Evolutionary conservation across 2,888 invertebrate genomes (phyloP).

Genomic region (Sinotaia quadrata): DNA sequence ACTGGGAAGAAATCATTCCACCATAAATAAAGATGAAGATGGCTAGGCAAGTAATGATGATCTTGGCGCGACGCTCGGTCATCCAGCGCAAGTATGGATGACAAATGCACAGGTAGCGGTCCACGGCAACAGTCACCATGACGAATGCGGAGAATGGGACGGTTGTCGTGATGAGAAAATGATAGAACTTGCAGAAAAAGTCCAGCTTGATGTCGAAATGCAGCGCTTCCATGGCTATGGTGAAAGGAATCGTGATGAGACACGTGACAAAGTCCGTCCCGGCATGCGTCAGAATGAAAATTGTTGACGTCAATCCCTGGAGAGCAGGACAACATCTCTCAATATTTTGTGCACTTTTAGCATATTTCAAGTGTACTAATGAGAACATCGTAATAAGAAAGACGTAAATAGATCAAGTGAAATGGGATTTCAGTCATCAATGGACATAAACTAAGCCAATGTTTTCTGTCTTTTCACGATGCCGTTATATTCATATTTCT

Average conservation of each 20-base stretch:
- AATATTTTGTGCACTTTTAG: no score
- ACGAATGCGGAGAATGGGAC: slow-evolving; percentile 66
- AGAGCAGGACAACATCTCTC: no score
- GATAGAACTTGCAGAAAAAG: slow-evolving; percentile 57
- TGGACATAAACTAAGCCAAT: no score
- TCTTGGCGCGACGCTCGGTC: slow-evolving; percentile 56
- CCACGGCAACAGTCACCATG: slow-evolving; percentile 67
- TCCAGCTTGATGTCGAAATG: slow-evolving; percentile 45
- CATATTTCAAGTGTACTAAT: no score
- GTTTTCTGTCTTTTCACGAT: no score
- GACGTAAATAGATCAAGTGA: no score
- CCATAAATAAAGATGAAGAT: slow-evolving; percentile 48
- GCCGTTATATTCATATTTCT: no score
- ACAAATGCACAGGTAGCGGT: slow-evolving; percentile 68
- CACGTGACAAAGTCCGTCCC: slow-evolving; percentile 17
- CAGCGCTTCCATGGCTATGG: slow-evolving; percentile 49
- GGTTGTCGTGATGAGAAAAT: slow-evolving; percentile 62
- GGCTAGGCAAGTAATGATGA: slow-evolving; percentile 49
- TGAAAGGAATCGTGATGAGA: slow-evolving; percentile 21
- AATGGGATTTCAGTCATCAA: no score
- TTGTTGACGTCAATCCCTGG: slow-evolving; percentile 54
- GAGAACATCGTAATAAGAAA: no score
- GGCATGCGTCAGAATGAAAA: slow-evolving; percentile 14
- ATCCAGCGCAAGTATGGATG: slow-evolving; percentile 65
- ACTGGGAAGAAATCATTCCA: slow-evolving; percentile 44